Base-by-base conservation (phyloP, 1,140 invertebrate genomes). In the Gonatopus flavifemur region DNA sequence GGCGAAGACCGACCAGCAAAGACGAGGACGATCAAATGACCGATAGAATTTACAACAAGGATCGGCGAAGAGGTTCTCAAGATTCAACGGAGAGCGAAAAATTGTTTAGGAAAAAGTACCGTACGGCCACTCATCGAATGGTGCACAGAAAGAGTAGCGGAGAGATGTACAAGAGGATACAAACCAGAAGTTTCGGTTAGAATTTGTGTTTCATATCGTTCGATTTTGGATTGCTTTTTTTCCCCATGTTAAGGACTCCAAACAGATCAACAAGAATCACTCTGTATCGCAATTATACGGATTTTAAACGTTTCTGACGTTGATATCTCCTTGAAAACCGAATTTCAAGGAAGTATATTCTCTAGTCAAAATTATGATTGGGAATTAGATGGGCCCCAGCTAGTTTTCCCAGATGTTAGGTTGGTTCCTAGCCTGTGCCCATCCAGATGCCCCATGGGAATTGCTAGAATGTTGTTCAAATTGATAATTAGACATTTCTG, bases 111-210 rank as follows among this genome's bases (percentile, higher is more conserved):
- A 88, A 91, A 68, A 87, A 88, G 50, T 95, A 94, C 66, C 89
- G 93, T 56, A 87, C 88, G 7, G 84, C 93, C 28, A 91, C 92
- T 5, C 92, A 93, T 74, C 82, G 92, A 35, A 88, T 96, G 78
- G 89, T 96, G 0, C 93, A 96, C 74, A 80, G 93, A 47, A 91
- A 93, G 70, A 91, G 90, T n/a, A 93, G 89, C 62, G 84, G 92
- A 12, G 92, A 96, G 76, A 90, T 94, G 84, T 94, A 94, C 64
- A 86, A 88, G 67, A 82, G 91, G 49, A 86, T 94, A 58, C 85
- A 88, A 12, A 85, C 86, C 16, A 91, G 91, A 59, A 86, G 85
- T 38, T 93, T 96, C 67, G 89, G 93, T 95, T 79, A 85, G 82
- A 62, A 52, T 60, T 36, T 7, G 15, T 15, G 16, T 10, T 20